Evolutionary conservation across 2,888 invertebrate species (phyloP).

Genomic region (Drosophila pseudotalamancana): DNA sequence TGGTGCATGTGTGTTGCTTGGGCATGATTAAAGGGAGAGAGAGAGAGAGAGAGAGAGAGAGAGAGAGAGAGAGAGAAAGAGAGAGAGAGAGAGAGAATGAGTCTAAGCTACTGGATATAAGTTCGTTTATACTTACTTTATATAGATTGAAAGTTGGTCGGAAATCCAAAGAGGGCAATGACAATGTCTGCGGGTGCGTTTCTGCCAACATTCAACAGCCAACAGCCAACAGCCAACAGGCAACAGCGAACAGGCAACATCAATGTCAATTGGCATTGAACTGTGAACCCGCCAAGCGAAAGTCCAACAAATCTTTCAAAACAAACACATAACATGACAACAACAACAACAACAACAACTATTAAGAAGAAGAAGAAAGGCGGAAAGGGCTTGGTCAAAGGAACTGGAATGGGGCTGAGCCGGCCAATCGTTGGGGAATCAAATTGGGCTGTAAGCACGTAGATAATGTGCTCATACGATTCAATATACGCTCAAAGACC

Average conservation of each 20-base stretch:
- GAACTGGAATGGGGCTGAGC: constrained; percentile 9
- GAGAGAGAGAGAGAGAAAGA: no score
- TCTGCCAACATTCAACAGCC: no score
- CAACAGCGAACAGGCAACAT: no score
- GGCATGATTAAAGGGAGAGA: constrained; percentile 51
- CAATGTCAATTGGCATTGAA: constrained; percentile 56
- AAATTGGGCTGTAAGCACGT: constrained; percentile 82
- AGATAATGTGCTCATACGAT: constrained; percentile 78
- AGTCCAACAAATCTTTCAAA: constrained; percentile 70
- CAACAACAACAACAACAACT: constrained; percentile 11
- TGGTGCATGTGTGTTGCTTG: constrained; percentile 33
- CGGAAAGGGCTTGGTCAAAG: constrained; percentile 24
- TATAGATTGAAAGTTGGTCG: constrained; percentile 35
- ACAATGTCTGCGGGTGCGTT: constrained; percentile 23
- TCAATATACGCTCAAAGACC: constrained; percentile 53
- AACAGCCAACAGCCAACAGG: no score
- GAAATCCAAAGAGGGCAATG: constrained; percentile 69
- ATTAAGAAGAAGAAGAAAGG: no score
- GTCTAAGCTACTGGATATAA: constrained; percentile 70
- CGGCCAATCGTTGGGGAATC: constrained; percentile 72
- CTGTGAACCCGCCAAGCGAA: constrained; percentile 54
- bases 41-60: no score
- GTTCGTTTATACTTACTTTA: constrained; percentile 32
- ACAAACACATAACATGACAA: constrained; percentile 45
- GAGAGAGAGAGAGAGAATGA: no score